Base-by-base conservation (phyloP, 2,888 invertebrate species). In the Bombyx huttoni region DNA sequence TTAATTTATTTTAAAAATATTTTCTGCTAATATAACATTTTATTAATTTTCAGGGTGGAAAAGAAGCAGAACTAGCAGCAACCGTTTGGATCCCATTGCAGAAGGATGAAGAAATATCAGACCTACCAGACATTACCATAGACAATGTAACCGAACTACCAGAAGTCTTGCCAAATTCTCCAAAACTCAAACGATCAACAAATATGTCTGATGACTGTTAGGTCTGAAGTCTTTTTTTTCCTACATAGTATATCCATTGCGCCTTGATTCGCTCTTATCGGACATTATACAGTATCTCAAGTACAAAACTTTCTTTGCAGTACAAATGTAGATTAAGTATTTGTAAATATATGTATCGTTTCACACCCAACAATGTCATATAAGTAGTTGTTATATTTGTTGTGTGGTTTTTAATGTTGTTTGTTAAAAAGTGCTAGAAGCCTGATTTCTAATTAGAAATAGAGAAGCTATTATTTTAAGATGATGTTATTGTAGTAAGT, bases 31-130 rank as follows among this genome's bases (percentile, higher is more conserved):
- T 24, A 24, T 5, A 24, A 1, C 5, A 24, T 24, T 24, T 24
- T 24, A 24, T 24, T 47, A 47, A 12, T 7, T 53, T 49, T 13
- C 68, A 91, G 91, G 96, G 96, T 56, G 96, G 94, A 34, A 92
- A 91, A 65, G 89, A 93, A 74, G 94, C 95, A 40, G 92, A 92
- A 61, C 75, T 95, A 55, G 94, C 92, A 12, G 93, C 93, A 40
- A 95, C 95, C 0, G 93, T 96, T 14, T 96, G 95, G 96, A 90
- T 95, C 61, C 94, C 94, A 34, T 77, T 93, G 48, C 82, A 83
- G 53, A 83, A 84, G 51, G 87, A 89, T 54, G 85, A 87, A 61
- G 81, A 82, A 62, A 70, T 81, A 35, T 87, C 88, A 0, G 83
- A 85, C 54, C 81, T 89, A 56, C 93, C 94, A 0, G 91, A 93